phyloP scores from a whole-genome alignment of 2,888 invertebrate species.

The Oscheius onirici region DNA sequence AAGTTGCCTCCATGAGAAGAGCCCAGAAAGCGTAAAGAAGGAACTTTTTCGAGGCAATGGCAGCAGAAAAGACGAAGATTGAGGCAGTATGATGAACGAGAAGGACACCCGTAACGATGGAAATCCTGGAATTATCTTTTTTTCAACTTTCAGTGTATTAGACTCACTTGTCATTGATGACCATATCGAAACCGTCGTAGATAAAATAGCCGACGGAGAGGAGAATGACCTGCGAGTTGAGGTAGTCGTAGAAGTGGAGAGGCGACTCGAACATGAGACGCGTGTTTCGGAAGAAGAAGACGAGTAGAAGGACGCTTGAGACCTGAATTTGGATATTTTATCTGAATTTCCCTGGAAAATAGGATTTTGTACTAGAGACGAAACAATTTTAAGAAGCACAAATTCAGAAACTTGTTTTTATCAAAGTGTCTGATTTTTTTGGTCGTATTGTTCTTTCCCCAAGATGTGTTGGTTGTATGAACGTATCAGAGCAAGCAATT shows the following conservation, averaged over 20 bases:
- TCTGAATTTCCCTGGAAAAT: too few species aligned
- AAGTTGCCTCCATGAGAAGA: slow-evolving; percentile 48
- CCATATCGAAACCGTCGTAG: slow-evolving; percentile 51
- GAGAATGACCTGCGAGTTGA: slow-evolving; percentile 47
- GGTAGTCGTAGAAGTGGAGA: slow-evolving; percentile 46
- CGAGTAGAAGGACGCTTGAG: slow-evolving; percentile 47
- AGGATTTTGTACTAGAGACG: too few species aligned
- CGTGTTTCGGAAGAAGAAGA: slow-evolving; percentile 46
- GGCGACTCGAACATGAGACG: slow-evolving; percentile 53
- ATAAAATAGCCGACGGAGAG: slow-evolving; percentile 56
- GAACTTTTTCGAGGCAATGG: slow-evolving; percentile 51
- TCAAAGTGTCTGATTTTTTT: too few species aligned
- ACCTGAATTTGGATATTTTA: slow-evolving; percentile 43
- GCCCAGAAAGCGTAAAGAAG: slow-evolving; percentile 57
- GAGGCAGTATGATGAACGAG: slow-evolving; percentile 53
- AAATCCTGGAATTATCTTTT: slow-evolving; percentile 40
- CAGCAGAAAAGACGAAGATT: slow-evolving; percentile 46
- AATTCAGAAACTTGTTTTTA: too few species aligned
- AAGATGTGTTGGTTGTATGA: too few species aligned
- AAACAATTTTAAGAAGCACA: too few species aligned
- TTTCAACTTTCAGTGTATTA: not conserved
- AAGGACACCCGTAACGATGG: slow-evolving; percentile 54
- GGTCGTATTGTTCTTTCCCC: too few species aligned
- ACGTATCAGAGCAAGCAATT: too few species aligned
- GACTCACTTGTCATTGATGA: slow-evolving; percentile 54